Evolutionary conservation across 2,888 invertebrate genomes (phyloP).

Genomic region (Cheilosia soror): DNA sequence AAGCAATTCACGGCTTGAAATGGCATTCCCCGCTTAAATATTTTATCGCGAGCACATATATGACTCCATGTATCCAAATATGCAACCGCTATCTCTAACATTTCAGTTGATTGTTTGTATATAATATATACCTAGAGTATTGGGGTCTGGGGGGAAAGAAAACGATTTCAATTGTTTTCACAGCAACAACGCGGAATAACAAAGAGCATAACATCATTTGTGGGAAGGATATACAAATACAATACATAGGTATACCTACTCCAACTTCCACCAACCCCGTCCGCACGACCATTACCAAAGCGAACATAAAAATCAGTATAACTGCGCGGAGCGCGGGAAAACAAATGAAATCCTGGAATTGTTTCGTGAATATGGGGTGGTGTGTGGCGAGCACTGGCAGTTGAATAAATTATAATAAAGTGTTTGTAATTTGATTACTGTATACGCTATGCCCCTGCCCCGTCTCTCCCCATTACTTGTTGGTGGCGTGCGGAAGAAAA

Average conservation of each 20-base stretch:
- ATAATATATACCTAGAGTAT: too few relatives aligned
- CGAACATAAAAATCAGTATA: constrained; percentile 74
- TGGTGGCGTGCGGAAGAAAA: constrained; percentile 43
- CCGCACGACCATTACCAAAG: constrained; percentile 62
- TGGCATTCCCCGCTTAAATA: constrained; percentile 62
- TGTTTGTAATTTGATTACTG: constrained; percentile 74
- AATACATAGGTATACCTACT: constrained; percentile 19
- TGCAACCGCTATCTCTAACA: constrained; percentile 43
- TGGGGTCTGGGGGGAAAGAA: background rate
- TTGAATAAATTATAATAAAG: constrained; percentile 73
- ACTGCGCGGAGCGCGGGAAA: constrained; percentile 63
- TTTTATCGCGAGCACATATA: constrained; percentile 60
- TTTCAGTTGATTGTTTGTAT: constrained; percentile 56
- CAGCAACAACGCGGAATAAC: constrained; percentile 58
- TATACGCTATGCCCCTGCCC: constrained; percentile 7
- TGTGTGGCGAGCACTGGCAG: constrained; percentile 32
- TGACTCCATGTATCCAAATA: constrained; percentile 23
- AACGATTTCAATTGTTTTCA: constrained; percentile 66
- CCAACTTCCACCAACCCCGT: constrained; percentile 29
- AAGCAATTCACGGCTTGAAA: constrained; percentile 67
- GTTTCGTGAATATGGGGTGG: constrained; percentile 43
- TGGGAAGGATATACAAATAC: constrained; percentile 31
- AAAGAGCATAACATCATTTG: constrained; percentile 68
- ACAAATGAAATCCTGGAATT: constrained; percentile 68
- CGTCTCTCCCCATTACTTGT: background rate